Evolutionary conservation across 2,113 vertebrate species (phyloP), one percentile per base, ranked within the genome.

Genomic region (Cyanoliseus patagonus): DNA sequence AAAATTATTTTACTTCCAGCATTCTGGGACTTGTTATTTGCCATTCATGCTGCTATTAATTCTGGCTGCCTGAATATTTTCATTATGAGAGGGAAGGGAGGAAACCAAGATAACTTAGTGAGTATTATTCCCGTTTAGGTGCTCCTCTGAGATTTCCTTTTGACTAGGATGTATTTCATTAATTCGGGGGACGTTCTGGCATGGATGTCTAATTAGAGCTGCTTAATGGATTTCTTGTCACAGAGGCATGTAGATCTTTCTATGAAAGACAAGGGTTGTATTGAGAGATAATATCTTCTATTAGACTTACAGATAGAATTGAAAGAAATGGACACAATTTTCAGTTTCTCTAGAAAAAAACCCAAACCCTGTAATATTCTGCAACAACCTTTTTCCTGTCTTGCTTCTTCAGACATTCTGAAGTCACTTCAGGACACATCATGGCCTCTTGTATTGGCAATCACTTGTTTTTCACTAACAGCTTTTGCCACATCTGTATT

Each of bases 21-120:
- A 3, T 88, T 92, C 82, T 67, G 81, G 84, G 89, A 91, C 80
- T 95, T 17, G 49, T 86, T 92, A 95, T 91, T 95, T 94, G 75
- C 72, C 44, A 87, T 94, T 91, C 77, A 87, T 0, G 0, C 33
- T 67, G 67, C 78, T 95, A 93, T 94, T 96, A 96, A 96, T 96
- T 95, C 91, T 95, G 77, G 57, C 62, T 97, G 96, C 81, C 74
- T 91, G 94, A 92, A 91, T 82, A 85, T 97, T 97, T 97, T 96
- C 94, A 96, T 96, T 97, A 95, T 85, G 72, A 95, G 86, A 95
- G 78, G 35, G 86, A 91, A 94, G 94, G 78, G 55, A 97, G 89
- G 84, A 86, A 97, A 95, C 81, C 84, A 92, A 87, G 88, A 95
- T 94, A 96, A 92, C 83, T 76, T 94, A 77, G 47, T 6, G 1